Percentiles rank a stretch among this genome's conserved stretches.
Conservation (phyloP, 2,888 invertebrate genomes). For the Drosophila vallismaia region DNA sequence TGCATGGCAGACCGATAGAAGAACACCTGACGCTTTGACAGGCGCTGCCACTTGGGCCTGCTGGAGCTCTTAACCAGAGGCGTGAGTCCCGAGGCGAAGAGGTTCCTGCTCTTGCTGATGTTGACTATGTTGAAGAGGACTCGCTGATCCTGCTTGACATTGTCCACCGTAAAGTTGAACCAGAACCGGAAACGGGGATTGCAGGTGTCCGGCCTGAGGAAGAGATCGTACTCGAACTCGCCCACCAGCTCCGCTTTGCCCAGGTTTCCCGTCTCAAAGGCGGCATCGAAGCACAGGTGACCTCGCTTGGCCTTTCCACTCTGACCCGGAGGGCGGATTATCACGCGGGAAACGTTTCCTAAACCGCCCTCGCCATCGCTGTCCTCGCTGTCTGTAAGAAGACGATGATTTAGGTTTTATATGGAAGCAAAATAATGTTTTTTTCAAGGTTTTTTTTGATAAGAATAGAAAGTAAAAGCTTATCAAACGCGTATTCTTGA, state of each 20-base stretch:
- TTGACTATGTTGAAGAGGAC: constrained; percentile 99
- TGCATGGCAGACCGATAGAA: constrained; percentile 96
- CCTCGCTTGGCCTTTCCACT: constrained; percentile 98
- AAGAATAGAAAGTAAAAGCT: background rate
- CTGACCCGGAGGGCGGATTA: constrained; percentile 95
- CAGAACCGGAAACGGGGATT: constrained; percentile 96
- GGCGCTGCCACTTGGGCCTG: constrained; percentile 94
- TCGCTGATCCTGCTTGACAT: constrained; percentile 95
- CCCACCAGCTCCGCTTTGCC: constrained; percentile 97
- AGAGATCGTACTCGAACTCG: constrained; percentile 98
- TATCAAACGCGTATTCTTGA: constrained; percentile 4
- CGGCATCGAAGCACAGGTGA: constrained; percentile 98
- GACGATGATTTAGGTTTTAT: too few species aligned
- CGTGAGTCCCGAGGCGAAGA: constrained; percentile 95
- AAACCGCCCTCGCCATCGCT: constrained; percentile 96
- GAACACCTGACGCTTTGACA: constrained; percentile 93
- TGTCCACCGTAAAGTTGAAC: constrained; percentile 99
- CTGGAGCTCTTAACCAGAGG: constrained; percentile 96
- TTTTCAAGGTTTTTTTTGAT: background rate
- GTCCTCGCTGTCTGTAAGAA: constrained; percentile 91
- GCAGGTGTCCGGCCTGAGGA: constrained; percentile 97
- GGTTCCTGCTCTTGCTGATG: constrained; percentile 94
- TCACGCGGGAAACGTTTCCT: constrained; percentile 94
- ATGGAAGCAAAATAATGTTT: too few species aligned
- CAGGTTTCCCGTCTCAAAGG: constrained; percentile 98